phyloP scores from a whole-genome alignment of 2,888 invertebrate genomes.

The Lamproptera curius region DNA sequence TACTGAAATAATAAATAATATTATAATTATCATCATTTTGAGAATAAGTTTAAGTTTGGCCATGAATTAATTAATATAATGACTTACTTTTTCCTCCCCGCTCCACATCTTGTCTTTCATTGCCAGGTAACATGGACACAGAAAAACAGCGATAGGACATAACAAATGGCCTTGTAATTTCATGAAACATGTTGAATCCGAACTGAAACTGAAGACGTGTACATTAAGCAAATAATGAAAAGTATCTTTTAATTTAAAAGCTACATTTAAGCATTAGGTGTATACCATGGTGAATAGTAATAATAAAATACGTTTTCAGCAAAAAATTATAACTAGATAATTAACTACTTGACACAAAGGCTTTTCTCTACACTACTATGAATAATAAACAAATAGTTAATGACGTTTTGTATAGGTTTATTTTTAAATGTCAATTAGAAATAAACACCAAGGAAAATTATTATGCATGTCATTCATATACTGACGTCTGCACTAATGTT shows the following conservation, averaged over 20 bases:
- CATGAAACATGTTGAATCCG: slow-evolving; percentile 93
- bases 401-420: too few species aligned
- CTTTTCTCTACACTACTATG: too few species aligned
- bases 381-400: too few species aligned
- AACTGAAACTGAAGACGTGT: slow-evolving; percentile 83
- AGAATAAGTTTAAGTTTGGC: too few species aligned
- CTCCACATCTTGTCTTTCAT: slow-evolving; percentile 96
- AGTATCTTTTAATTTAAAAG: slow-evolving; percentile 4
- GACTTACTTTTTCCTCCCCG: slow-evolving; percentile 97
- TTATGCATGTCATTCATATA: too few species aligned
- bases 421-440: too few species aligned
- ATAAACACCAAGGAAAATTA: too few species aligned
- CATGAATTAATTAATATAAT: too few species aligned
- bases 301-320: slow-evolving; percentile 11
- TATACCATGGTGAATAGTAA: slow-evolving; percentile 46
- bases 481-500: too few species aligned
- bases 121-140: slow-evolving; percentile 96
- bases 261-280: slow-evolving; percentile 9
- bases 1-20: slow-evolving; percentile 76
- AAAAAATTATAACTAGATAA: too few species aligned
- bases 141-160: slow-evolving; percentile 94
- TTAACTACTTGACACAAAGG: too few species aligned
- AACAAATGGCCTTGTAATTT: slow-evolving; percentile 88
- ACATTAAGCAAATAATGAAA: slow-evolving; percentile 36
- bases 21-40: background rate